phyloP scores from a whole-genome alignment of 2,888 invertebrate species.

The Apeira syringaria region DNA sequence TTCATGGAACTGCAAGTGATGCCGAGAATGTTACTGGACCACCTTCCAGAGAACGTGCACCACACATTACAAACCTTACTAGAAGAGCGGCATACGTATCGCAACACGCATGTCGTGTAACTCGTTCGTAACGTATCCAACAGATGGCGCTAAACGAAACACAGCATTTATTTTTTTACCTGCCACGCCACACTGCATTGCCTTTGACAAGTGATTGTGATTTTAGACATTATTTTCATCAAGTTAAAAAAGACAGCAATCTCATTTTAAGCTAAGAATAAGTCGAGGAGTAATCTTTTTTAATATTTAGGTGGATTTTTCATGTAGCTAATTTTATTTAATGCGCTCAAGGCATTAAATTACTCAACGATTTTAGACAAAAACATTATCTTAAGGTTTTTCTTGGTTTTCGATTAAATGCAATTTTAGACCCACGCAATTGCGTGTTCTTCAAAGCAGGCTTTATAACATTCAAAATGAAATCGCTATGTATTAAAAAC shows the following conservation, averaged over 20 bases:
- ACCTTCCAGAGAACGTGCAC: constrained; percentile 91
- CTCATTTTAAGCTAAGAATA: constrained; percentile 31
- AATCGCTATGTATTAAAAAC: too few species aligned
- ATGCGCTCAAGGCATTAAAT: too few species aligned
- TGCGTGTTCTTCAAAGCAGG: too few species aligned
- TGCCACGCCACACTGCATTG: constrained; percentile 14
- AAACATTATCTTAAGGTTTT: too few species aligned
- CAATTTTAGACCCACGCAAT: too few species aligned
- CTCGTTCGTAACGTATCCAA: constrained; percentile 13
- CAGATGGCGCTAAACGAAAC: constrained; percentile 15
- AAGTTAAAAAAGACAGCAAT: constrained; percentile 28
- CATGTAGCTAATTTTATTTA: too few species aligned
- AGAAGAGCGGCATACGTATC: constrained; percentile 75
- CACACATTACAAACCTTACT: constrained; percentile 87
- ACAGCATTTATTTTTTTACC: constrained; percentile 30
- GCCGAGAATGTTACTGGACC: constrained; percentile 93
- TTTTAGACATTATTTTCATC: constrained; percentile 17
- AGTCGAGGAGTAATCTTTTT: too few species aligned
- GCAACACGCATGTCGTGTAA: constrained; percentile 66
- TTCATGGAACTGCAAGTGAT: constrained; percentile 92
- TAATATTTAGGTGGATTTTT: too few species aligned
- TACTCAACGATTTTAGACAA: too few species aligned
- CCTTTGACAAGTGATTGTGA: constrained; percentile 16
- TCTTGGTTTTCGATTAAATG: too few species aligned
- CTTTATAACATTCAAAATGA: too few species aligned